A percentile compares a stretch with the other conserved stretches of the same genome.
These are phyloP conservation scores for Linyphia triangularis DNA, from an alignment of 2,888 invertebrate species.

Conservation along the genomic window DNA sequence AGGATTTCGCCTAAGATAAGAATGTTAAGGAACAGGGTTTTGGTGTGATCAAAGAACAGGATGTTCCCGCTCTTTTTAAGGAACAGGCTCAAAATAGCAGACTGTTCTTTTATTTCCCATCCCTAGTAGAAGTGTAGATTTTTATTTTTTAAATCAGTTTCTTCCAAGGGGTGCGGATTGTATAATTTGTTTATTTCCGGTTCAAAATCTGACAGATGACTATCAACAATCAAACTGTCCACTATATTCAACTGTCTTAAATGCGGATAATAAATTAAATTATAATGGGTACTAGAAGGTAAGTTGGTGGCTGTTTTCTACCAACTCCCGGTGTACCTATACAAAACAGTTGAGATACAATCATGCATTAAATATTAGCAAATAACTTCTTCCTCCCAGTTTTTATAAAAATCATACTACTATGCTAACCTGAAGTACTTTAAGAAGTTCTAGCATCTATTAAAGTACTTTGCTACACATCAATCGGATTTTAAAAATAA, in stretches of 20 bases:
- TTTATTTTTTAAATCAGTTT: conserved; percentile 29
- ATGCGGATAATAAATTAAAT: conserved; percentile 11
- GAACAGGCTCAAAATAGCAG: no score
- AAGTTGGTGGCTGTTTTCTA: not conserved
- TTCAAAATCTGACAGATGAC: conserved; percentile 12
- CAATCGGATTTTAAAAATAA: not conserved
- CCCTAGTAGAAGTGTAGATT: conserved; percentile 25
- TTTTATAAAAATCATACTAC: not conserved
- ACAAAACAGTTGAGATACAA: not conserved
- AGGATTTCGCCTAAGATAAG: no score
- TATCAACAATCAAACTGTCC: not conserved
- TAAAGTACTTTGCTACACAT: not conserved
- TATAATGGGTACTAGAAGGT: conserved; percentile 64
- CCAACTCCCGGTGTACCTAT: conserved; percentile 2
- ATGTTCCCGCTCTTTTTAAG: no score
- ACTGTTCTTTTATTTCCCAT: no score
- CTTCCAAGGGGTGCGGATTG: not conserved
- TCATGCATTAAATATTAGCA: not conserved
- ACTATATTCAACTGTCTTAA: not conserved
- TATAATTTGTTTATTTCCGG: conserved; percentile 12
- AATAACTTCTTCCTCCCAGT: not conserved
- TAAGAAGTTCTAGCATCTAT: not conserved
- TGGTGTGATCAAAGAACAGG: no score
- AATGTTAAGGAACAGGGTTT: no score
- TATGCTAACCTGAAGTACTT: not conserved